Evolutionary conservation across 2,888 invertebrate genomes (phyloP).

Genomic region (Chrysolina haemoptera): DNA sequence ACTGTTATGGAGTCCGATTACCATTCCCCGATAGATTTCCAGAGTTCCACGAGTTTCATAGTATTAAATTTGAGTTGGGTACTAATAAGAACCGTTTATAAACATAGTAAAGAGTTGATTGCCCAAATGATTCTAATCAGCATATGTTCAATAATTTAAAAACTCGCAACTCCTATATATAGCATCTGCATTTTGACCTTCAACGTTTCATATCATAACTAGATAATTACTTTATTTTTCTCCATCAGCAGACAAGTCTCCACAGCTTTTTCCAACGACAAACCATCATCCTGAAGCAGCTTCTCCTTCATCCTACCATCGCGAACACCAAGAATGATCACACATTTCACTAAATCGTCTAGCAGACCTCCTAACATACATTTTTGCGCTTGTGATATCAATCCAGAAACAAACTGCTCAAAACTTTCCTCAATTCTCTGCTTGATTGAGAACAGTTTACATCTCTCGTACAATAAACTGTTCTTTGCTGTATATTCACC

Average conservation of each 20-base stretch:
- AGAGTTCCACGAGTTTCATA: too few relatives aligned
- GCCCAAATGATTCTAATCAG: too few relatives aligned
- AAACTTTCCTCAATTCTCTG: constrained; percentile 19
- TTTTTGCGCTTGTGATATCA: constrained; percentile 17
- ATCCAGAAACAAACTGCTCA: constrained; percentile 9
- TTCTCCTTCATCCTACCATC: neutral
- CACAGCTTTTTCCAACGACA: constrained; percentile 13
- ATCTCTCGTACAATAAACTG: constrained; percentile 12
- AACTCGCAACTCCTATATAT: too few relatives aligned
- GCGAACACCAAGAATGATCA: constrained; percentile 11
- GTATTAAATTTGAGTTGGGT: too few relatives aligned
- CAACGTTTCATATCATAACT: neutral
- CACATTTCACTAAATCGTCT: constrained; percentile 15
- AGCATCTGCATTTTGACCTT: too few relatives aligned
- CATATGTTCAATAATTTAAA: too few relatives aligned
- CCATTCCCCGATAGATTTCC: too few relatives aligned
- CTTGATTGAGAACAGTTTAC: constrained; percentile 19
- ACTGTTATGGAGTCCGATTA: too few relatives aligned
- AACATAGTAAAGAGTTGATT: too few relatives aligned
- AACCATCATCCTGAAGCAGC: constrained; percentile 11
- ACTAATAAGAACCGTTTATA: too few relatives aligned
- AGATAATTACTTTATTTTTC: neutral
- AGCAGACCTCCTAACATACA: constrained; percentile 12
- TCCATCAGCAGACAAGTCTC: constrained; percentile 4
- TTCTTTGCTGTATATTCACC: neutral